Percentiles rank a stretch among this genome's conserved stretches.
Conservation (phyloP, 1,140 invertebrate genomes). For the Zaprionus davidi region DNA sequence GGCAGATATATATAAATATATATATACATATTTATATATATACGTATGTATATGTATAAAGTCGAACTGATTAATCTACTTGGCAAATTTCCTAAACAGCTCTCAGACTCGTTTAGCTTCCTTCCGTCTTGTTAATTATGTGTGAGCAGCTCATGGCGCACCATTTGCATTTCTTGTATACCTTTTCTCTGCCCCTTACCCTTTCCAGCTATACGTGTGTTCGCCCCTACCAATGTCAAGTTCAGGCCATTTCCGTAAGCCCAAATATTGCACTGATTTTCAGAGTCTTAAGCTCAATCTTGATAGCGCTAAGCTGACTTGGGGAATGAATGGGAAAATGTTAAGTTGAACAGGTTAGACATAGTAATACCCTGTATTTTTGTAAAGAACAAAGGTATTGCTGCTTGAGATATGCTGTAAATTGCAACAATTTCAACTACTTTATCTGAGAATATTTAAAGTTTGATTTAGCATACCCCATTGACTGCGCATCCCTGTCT, state of each 20-base stretch:
- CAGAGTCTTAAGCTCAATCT: conserved; percentile 22
- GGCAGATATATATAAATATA: background rate
- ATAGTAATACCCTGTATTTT: background rate
- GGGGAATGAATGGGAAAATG: background rate
- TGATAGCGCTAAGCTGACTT: conserved; percentile 41
- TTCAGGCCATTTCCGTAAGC: conserved; percentile 64
- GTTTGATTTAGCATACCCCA: background rate
- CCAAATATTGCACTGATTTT: conserved; percentile 49
- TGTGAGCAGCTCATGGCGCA: conserved; percentile 24
- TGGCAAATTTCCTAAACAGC: conserved; percentile 3
- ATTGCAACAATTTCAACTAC: background rate
- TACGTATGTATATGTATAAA: background rate
- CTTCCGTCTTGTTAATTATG: conserved; percentile 42
- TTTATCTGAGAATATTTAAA: background rate
- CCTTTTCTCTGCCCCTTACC: conserved; percentile 31
- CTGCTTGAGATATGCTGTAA: background rate
- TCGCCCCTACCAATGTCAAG: conserved; percentile 65
- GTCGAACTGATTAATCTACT: background rate
- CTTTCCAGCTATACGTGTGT: background rate
- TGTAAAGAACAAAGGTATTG: background rate
- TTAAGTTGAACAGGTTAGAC: background rate
- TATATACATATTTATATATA: background rate
- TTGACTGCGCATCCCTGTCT: background rate
- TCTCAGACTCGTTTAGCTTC: conserved; percentile 25
- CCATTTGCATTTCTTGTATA: conserved; percentile 45